phyloP scores from a whole-genome alignment of 2,113 vertebrate genomes.

The Pelusios castaneus region DNA sequence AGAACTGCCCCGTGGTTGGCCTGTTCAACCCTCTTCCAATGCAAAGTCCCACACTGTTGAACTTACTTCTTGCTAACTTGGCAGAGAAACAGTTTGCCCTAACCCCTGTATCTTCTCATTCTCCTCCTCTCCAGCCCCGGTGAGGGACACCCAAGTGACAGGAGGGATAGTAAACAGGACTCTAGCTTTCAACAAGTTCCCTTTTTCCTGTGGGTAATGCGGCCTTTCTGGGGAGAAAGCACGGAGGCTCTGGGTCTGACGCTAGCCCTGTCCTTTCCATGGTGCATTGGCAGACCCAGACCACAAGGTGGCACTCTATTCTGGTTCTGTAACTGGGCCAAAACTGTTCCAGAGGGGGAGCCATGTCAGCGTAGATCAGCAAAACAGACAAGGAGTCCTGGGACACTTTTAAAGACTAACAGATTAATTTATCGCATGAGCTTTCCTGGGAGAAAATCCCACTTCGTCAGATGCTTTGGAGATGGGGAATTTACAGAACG shows the following conservation, averaged over 20 bases:
- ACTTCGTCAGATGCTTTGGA: too few species aligned
- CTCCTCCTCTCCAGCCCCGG: fast-evolving
- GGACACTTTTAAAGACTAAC: too few species aligned
- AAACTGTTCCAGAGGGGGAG: too few species aligned
- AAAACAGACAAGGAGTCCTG: too few species aligned
- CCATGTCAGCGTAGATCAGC: too few species aligned
- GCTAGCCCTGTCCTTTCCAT: not conserved
- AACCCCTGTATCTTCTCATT: fast-evolving
- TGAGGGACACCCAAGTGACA: fast-evolving
- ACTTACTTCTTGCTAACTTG: not conserved
- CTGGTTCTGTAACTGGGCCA: not conserved
- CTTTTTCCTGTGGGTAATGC: not conserved
- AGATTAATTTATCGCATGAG: too few species aligned
- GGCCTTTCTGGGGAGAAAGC: fast-evolving
- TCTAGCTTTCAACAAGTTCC: fast-evolving
- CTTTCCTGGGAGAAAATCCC: too few species aligned
- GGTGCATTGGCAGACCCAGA: not conserved
- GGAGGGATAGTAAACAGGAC: fast-evolving
- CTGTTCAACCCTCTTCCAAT: fast-evolving
- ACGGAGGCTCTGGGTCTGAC: fast-evolving
- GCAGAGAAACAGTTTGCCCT: not conserved
- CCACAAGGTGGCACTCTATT: not conserved
- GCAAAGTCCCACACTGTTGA: not conserved
- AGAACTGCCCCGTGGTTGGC: fast-evolving
- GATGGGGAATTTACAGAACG: too few species aligned